Evolutionary conservation across 1,140 invertebrate species (phyloP).

Genomic region (Lanistes nyassanus): DNA sequence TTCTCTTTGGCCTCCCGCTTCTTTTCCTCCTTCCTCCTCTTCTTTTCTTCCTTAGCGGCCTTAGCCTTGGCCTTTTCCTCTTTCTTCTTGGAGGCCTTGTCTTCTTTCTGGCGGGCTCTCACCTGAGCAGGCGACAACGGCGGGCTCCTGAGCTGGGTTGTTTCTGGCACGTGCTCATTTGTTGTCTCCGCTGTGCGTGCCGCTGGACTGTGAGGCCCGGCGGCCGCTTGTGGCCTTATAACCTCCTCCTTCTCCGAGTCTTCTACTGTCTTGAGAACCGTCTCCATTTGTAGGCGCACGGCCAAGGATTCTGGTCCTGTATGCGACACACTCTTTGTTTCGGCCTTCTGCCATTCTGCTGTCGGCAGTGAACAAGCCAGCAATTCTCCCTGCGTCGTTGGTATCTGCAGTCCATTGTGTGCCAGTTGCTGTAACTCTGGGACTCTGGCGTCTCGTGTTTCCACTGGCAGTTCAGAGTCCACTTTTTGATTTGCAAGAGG

Average conservation of each 20-base stretch:
- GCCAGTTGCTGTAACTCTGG: too few relatives aligned
- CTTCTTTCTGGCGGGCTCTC: slow-evolving; percentile 12
- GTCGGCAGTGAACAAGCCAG: too few relatives aligned
- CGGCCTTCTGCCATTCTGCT: too few relatives aligned
- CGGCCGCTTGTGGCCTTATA: neutral
- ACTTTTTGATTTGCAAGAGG: too few relatives aligned
- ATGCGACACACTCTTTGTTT: neutral
- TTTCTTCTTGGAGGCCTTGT: slow-evolving; percentile 18
- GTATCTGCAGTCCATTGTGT: too few relatives aligned
- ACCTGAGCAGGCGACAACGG: slow-evolving; percentile 16
- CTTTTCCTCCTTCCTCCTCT: slow-evolving; percentile 17
- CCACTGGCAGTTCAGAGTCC: too few relatives aligned
- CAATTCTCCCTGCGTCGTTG: too few relatives aligned
- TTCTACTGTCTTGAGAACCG: neutral
- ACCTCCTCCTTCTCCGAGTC: neutral
- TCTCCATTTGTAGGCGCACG: neutral
- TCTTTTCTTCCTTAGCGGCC: slow-evolving; percentile 18
- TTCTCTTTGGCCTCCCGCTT: slow-evolving; percentile 23
- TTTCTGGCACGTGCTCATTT: neutral
- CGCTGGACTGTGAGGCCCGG: neutral
- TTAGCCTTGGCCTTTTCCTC: slow-evolving; percentile 18
- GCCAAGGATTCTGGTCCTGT: neutral
- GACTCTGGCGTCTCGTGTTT: too few relatives aligned
- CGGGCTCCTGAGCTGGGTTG: neutral
- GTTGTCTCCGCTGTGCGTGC: neutral